Percentiles rank a stretch among this genome's conserved stretches.
These are phyloP conservation scores for Diarsia mendica DNA, from an alignment of 2,888 invertebrate genomes.

Conservation along the genomic window DNA sequence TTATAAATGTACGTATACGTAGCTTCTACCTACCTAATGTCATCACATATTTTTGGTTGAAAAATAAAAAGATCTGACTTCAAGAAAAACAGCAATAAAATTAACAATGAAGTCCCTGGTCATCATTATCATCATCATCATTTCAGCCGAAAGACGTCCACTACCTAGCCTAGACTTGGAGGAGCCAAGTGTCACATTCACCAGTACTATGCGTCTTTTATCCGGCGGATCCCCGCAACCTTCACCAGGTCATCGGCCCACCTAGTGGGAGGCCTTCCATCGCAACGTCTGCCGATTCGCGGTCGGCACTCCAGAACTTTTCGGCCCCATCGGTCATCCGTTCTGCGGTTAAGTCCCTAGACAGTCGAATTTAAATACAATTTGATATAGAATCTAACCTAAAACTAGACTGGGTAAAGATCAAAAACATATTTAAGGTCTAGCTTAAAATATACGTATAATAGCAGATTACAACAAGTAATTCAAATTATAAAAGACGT, in stretches of 20 bases:
- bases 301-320: no score
- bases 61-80: background rate
- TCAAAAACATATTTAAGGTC: background rate
- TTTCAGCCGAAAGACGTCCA: no score
- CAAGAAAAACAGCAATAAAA: background rate
- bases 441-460: background rate
- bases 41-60: background rate
- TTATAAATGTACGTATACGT: background rate
- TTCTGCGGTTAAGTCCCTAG: no score
- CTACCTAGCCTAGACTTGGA: no score
- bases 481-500: background rate
- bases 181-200: no score
- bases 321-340: no score
- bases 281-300: no score
- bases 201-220: no score
- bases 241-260: no score
- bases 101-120: background rate
- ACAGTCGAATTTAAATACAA: background rate
- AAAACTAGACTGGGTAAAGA: background rate
- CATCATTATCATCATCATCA: no score
- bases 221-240: no score
- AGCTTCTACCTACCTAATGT: background rate
- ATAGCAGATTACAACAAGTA: background rate
- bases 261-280: no score
- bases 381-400: background rate